phyloP scores from a whole-genome alignment of 2,113 vertebrate species.

The Myiozetetes cayanensis region DNA sequence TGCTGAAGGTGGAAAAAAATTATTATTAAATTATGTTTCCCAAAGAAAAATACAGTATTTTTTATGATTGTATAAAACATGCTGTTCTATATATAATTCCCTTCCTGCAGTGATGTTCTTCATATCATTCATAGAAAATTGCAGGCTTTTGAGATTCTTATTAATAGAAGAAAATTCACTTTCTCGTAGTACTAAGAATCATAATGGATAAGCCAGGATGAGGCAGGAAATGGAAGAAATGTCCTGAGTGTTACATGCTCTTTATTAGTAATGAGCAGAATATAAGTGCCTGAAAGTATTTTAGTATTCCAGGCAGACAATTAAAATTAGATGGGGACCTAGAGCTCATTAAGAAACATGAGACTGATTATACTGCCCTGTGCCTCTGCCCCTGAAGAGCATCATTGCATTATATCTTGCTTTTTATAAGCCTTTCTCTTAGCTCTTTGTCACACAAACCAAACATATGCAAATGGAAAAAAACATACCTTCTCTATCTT shows the following conservation, averaged over 20 bases:
- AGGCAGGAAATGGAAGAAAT: constrained; percentile 9
- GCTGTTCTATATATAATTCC: background rate
- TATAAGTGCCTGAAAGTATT: constrained; percentile 13
- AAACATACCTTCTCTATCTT: background rate
- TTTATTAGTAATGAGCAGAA: constrained; percentile 37
- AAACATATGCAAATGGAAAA: background rate
- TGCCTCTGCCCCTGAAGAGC: background rate
- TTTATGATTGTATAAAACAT: background rate
- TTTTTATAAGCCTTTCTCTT: constrained; percentile 16
- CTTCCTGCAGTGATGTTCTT: background rate
- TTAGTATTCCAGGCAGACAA: constrained; percentile 29
- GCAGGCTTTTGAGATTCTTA: background rate
- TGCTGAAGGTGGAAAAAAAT: background rate
- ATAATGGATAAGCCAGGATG: background rate
- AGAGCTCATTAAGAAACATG: constrained; percentile 41
- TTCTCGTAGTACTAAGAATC: background rate
- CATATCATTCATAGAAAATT: background rate
- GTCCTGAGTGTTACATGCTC: background rate
- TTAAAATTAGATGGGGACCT: constrained; percentile 38
- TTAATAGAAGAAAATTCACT: background rate
- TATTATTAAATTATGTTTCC: background rate
- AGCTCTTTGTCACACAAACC: background rate
- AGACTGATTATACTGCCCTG: background rate
- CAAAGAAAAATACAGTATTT: background rate
- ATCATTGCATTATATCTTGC: background rate